Evolutionary conservation across 2,113 vertebrate species (phyloP), one percentile per base, ranked within the genome.

Genomic region (Sphaerodactylus townsendi): DNA sequence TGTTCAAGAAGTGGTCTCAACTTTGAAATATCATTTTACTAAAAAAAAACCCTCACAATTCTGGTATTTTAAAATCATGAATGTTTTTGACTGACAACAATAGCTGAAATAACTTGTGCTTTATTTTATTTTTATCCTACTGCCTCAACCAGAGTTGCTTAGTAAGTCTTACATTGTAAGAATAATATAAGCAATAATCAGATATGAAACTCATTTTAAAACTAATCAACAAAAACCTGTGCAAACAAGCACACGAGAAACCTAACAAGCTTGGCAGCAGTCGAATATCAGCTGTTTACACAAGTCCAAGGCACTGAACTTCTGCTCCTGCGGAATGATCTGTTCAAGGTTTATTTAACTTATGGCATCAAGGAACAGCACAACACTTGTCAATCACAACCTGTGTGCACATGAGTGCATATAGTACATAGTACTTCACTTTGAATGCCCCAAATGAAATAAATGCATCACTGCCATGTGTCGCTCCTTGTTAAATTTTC

Each of bases 401-500:
- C 90, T 91, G 82, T 92, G 85, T 39, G 77, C 83, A 28, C 74
- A 81, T 48, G 70, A 89, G 62, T 83, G 10, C 77, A 39, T 21
- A 79, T 87, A 90, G 90, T 89, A 75, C 82, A 80, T 14, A 15
- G 89, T 78, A 79, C 90, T 92, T 93, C 92, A 72, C 50, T 77
- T 87, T 0, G 30, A 78, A 82, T 92, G 88, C 85, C 88, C 85
- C 86, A 1, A 87, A 78, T 74, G 73, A 82, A 93, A 81, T 92
- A 91, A 93, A 84, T 92, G 86, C 91, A 71, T 93, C 83, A 88
- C 81, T 53, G 77, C 10, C 81, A 88, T 1, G 0, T 93, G 92
- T 93, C 93, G 92, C 41, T 68, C 89, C 81, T 91, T 79, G 93
- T 84, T 91, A 93, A 88, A 93, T 83, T 91, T 94, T 87, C 88